Evolutionary conservation across 2,797 vertebrate species (phyloP).

Genomic region (Balearica regulorum): DNA sequence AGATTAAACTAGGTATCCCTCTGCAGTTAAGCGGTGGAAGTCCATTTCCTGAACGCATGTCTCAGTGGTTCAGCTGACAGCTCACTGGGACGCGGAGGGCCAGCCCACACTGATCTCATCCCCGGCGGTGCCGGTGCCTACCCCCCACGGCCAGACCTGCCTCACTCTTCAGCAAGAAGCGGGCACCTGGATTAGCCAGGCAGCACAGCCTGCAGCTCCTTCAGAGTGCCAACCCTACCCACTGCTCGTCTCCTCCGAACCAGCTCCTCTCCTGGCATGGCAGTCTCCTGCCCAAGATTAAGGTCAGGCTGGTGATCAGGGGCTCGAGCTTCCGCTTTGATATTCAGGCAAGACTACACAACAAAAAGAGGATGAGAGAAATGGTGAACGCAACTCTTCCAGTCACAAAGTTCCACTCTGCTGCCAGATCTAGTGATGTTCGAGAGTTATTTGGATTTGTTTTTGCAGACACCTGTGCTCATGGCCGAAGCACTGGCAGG

Average conservation of each 20-base stretch:
- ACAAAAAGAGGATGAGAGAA: not conserved
- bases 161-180: not conserved
- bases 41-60: not conserved
- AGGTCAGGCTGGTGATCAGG: accelerated
- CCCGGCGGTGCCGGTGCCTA: not conserved
- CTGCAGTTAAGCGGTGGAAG: too few species aligned
- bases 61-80: not conserved
- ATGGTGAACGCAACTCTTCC: accelerated
- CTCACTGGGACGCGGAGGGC: accelerated
- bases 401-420: not conserved
- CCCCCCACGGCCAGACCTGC: not conserved
- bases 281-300: not conserved
- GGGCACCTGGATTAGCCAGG: not conserved
- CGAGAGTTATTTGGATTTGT: accelerated
- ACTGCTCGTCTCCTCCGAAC: not conserved
- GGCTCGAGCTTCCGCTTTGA: not conserved
- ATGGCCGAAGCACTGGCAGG: not conserved
- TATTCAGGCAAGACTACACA: not conserved
- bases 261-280: accelerated
- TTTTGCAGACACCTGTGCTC: not conserved
- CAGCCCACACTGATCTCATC: not conserved
- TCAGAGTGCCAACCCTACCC: not conserved
- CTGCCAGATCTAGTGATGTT: not conserved
- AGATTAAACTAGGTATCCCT: not conserved
- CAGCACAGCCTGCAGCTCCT: not conserved